Evolutionary conservation across 1,140 invertebrate genomes (phyloP).

Genomic region (Thrips palmi): DNA sequence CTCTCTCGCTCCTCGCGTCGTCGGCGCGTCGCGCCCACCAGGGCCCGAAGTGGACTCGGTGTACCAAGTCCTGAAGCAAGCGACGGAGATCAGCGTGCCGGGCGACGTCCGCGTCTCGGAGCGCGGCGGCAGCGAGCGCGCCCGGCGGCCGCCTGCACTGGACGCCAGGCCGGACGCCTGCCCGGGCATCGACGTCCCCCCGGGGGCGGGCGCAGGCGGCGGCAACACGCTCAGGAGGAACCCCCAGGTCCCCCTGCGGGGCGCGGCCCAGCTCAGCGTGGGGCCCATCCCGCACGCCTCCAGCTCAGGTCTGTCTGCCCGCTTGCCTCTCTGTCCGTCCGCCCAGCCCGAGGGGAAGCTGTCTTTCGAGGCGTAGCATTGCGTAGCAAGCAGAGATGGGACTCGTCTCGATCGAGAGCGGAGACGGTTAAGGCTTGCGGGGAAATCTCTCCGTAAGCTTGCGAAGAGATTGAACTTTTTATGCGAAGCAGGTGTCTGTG

Average conservation of each 20-base stretch:
- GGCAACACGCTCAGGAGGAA: too few species aligned
- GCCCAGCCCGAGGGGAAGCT: too few species aligned
- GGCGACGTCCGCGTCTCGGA: slow-evolving; percentile 22
- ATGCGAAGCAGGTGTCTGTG: too few species aligned
- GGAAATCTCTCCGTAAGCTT: too few species aligned
- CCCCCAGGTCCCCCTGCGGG: slow-evolving; percentile 12
- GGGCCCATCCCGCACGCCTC: slow-evolving; percentile 21
- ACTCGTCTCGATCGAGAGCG: too few species aligned
- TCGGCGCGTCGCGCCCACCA: background rate
- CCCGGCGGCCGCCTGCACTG: background rate
- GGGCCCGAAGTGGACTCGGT: slow-evolving; percentile 60
- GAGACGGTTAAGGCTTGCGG: too few species aligned
- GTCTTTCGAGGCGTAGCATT: too few species aligned
- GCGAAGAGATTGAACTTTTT: too few species aligned
- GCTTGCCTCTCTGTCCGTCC: too few species aligned
- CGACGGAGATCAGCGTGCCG: slow-evolving; percentile 62
- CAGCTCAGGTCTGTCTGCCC: slow-evolving; percentile 22
- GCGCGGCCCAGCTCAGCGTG: slow-evolving; percentile 17
- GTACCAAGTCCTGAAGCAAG: slow-evolving; percentile 84
- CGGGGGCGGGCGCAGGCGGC: background rate
- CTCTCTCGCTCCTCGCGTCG: background rate
- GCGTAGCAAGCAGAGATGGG: too few species aligned
- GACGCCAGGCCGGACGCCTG: background rate
- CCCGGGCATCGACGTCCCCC: background rate
- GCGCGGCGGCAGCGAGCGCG: slow-evolving; percentile 1